Percentiles rank a stretch among this genome's conserved stretches.
Conservation (phyloP, 2,797 vertebrate genomes). For the Chiroxiphia lanceolata region DNA sequence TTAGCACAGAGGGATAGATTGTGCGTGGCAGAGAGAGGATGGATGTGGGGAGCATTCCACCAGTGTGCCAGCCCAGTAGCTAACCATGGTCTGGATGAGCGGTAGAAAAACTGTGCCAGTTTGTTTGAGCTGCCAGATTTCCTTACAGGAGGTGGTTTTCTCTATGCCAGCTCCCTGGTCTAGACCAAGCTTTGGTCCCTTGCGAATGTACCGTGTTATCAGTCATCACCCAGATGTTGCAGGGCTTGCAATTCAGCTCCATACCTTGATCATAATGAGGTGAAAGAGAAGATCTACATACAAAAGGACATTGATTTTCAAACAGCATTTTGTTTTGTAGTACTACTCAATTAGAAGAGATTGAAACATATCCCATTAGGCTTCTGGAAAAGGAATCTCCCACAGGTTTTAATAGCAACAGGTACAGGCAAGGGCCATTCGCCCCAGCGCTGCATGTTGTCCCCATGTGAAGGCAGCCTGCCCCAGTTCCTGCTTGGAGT, state of each 20-base stretch:
- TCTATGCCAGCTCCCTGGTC: accelerated
- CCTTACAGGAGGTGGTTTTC: background rate
- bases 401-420: background rate
- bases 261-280: background rate
- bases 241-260: background rate
- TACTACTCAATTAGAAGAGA: background rate
- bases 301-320: background rate
- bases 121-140: background rate
- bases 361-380: background rate
- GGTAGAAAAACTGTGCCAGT: background rate
- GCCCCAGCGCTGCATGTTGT: accelerated
- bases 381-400: background rate
- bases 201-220: accelerated
- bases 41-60: background rate
- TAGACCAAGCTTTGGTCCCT: background rate
- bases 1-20: background rate
- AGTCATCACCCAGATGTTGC: background rate
- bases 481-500: background rate
- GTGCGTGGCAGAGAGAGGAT: background rate
- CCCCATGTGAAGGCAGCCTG: accelerated
- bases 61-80: accelerated
- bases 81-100: background rate
- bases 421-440: accelerated
- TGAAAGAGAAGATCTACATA: accelerated
- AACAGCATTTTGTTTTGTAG: background rate